Percentiles rank a stretch among this genome's conserved stretches.
phyloP scores from a whole-genome alignment of 1,140 invertebrate species.

The Drosophila oshimai region DNA sequence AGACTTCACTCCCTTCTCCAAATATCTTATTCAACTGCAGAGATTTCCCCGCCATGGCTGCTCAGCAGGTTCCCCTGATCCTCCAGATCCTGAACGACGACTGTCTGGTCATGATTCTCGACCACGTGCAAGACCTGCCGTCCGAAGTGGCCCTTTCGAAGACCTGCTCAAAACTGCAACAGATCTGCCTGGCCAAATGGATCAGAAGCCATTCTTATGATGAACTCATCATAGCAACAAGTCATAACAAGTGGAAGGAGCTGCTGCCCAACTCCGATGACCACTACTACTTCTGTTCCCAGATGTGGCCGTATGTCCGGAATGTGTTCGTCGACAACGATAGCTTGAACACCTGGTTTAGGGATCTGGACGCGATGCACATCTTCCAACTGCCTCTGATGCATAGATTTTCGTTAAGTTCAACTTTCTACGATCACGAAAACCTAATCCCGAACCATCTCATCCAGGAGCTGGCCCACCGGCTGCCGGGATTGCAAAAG shows the following conservation, averaged over 20 bases:
- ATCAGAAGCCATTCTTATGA: constrained; percentile 46
- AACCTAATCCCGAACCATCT: constrained; percentile 62
- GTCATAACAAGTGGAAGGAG: constrained; percentile 61
- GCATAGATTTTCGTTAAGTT: no score
- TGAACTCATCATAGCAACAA: constrained; percentile 53
- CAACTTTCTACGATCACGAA: no score
- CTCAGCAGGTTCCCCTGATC: constrained; percentile 11
- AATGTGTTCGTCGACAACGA: no score
- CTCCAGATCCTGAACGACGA: constrained; percentile 67
- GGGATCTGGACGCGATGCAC: no score
- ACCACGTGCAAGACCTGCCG: constrained; percentile 50
- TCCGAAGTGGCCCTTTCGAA: constrained; percentile 55
- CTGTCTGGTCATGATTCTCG: constrained; percentile 63
- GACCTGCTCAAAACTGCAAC: constrained; percentile 54
- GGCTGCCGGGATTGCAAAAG: constrained; percentile 55
- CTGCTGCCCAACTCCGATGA: constrained; percentile 59
- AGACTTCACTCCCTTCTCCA: no score
- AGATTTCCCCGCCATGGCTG: constrained; percentile 20
- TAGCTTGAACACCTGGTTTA: constrained; percentile 55
- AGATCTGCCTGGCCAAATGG: constrained; percentile 56
- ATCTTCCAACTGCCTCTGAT: no score
- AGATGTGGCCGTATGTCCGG: constrained; percentile 47
- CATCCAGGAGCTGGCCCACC: constrained; percentile 48
- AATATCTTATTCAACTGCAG: no score
- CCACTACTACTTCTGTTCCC: constrained; percentile 52